phyloP scores from a whole-genome alignment of 2,113 vertebrate genomes.

The Diphyllodes magnificus region DNA sequence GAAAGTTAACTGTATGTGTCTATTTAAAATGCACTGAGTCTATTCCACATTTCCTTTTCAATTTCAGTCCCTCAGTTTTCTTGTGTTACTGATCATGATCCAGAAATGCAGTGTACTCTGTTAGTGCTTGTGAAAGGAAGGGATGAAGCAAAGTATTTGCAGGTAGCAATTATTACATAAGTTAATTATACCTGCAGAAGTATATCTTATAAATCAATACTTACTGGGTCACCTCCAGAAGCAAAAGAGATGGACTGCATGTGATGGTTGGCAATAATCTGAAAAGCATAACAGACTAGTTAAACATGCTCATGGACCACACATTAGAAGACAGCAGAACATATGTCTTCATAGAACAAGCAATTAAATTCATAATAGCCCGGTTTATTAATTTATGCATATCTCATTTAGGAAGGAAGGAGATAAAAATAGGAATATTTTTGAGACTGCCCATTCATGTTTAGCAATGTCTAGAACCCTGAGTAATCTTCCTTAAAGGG shows the following conservation, averaged over 20 bases:
- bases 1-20: neutral
- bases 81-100: neutral
- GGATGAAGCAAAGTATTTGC: neutral
- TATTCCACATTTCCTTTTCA: neutral
- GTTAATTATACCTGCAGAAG: conserved; percentile 13
- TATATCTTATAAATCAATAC: conserved; percentile 58
- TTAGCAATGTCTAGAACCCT: neutral
- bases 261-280: conserved; percentile 90
- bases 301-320: neutral
- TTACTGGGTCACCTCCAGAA: conserved; percentile 92
- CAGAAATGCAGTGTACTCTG: neutral
- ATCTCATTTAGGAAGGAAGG: neutral
- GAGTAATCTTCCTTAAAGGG: neutral
- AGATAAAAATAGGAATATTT: neutral
- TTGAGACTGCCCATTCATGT: neutral
- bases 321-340: neutral
- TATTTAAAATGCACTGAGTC: neutral
- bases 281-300: conserved; percentile 57
- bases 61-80: neutral
- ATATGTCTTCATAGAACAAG: neutral
- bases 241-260: conserved; percentile 95
- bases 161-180: neutral
- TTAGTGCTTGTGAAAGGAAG: neutral
- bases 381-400: neutral
- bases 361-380: neutral